Conservation (phyloP, 2,113 vertebrate species). For the Fregetta grallaria region DNA sequence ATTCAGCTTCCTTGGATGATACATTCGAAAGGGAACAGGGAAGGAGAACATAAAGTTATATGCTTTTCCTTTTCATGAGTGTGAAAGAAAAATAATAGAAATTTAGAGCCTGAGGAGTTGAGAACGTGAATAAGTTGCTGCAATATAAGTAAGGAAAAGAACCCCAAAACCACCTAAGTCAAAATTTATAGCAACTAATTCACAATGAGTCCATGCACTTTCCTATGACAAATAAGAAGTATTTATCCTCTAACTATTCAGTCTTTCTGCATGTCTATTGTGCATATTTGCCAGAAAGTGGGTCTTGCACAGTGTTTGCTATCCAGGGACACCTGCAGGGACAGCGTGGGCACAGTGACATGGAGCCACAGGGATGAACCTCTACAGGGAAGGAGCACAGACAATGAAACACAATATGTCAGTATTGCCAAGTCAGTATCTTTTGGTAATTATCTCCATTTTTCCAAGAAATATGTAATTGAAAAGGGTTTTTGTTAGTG, state of each 20-base stretch:
- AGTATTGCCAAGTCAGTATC: neutral
- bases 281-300: neutral
- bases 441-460: neutral
- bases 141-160: neutral
- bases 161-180: neutral
- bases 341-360: accelerated
- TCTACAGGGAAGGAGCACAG: neutral
- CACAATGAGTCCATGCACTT: neutral
- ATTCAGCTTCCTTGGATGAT: neutral
- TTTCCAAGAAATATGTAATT: neutral
- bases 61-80: neutral
- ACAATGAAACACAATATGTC: accelerated
- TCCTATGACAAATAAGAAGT: neutral
- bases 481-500: neutral
- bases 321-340: accelerated
- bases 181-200: neutral
- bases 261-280: neutral
- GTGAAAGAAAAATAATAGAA: neutral
- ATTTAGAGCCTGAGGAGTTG: neutral
- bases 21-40: neutral
- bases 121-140: neutral
- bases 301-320: neutral
- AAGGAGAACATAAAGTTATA: neutral
- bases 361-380: neutral
- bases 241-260: neutral